Conservation (phyloP, 1,140 invertebrate genomes). For the Aphelenchoides besseyi region DNA sequence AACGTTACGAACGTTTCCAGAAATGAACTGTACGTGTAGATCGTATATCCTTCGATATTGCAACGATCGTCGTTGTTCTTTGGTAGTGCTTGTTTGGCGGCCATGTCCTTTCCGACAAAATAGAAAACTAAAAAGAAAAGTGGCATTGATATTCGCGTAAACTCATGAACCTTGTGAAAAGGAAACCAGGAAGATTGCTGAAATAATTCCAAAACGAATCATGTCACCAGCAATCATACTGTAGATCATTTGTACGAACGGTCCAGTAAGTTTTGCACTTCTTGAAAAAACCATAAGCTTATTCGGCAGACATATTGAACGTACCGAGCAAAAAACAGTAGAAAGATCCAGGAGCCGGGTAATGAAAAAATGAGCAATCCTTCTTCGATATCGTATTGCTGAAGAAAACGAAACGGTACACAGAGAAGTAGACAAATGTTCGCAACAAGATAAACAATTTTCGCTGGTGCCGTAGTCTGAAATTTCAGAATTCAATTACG, state of each 20-base stretch:
- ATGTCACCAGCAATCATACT: slow-evolving; percentile 96
- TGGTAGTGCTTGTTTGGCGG: slow-evolving; percentile 71
- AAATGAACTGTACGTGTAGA: slow-evolving; percentile 71
- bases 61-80: slow-evolving; percentile 41
- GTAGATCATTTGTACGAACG: slow-evolving; percentile 97
- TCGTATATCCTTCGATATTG: slow-evolving; percentile 70
- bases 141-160: not conserved
- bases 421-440: slow-evolving; percentile 86
- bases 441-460: slow-evolving; percentile 85
- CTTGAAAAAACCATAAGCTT: slow-evolving; percentile 67
- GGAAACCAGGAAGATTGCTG: slow-evolving; percentile 83
- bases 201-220: slow-evolving; percentile 94
- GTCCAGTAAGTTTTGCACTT: slow-evolving; percentile 84
- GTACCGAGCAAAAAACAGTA: slow-evolving; percentile 98
- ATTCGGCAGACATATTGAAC: slow-evolving; percentile 18
- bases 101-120: slow-evolving; percentile 83
- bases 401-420: slow-evolving; percentile 79
- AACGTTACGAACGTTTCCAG: slow-evolving; percentile 90
- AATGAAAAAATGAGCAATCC: slow-evolving; percentile 83
- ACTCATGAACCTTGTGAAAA: slow-evolving; percentile 75
- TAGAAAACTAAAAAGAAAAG: slow-evolving; percentile 74
- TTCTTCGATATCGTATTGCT: slow-evolving; percentile 78
- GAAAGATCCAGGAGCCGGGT: slow-evolving; percentile 89
- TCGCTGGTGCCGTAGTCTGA: slow-evolving; percentile 85
- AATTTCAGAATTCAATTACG: slow-evolving; percentile 60